A percentile compares a stretch with the other conserved stretches of the same genome.
phyloP scores from a whole-genome alignment of 2,888 invertebrate species.

The Cantharis lateralis region DNA sequence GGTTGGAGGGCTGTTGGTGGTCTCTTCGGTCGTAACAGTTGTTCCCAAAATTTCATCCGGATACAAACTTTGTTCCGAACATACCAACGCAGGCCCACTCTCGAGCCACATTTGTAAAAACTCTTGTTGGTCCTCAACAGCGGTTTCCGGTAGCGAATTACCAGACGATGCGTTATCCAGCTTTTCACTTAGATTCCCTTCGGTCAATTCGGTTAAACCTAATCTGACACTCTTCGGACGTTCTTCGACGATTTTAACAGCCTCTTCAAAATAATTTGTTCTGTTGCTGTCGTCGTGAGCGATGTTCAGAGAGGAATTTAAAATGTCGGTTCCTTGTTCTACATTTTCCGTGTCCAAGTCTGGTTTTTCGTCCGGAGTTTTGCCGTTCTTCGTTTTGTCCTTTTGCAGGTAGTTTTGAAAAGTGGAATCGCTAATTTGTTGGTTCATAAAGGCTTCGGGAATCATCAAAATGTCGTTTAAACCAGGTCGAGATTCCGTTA shows the following conservation, averaged over 20 bases:
- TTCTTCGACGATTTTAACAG: constrained; percentile 6
- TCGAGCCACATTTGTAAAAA: constrained; percentile 48
- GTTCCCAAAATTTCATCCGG: constrained; percentile 41
- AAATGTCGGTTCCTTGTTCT: constrained; percentile 52
- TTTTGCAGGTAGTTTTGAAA: constrained; percentile 27
- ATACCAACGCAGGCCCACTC: constrained; percentile 43
- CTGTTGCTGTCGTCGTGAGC: not conserved
- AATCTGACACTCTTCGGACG: constrained; percentile 1
- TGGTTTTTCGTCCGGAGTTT: constrained; percentile 10
- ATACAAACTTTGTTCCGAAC: constrained; percentile 45
- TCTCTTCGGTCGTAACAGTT: constrained; percentile 24
- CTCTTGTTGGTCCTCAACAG: constrained; percentile 38
- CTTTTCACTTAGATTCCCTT: constrained; percentile 4
- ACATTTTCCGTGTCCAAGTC: constrained; percentile 25
- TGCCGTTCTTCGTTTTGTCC: constrained; percentile 9
- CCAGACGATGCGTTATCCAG: not conserved
- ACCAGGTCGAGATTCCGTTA: constrained; percentile 37
- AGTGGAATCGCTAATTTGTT: constrained; percentile 12
- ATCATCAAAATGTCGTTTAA: constrained; percentile 52
- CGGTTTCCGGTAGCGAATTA: constrained; percentile 13
- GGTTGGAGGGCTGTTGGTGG: constrained; percentile 15
- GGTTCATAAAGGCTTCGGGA: constrained; percentile 34
- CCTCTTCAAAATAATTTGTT: not conserved
- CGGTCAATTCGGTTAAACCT: not conserved
- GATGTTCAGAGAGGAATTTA: constrained; percentile 39